Evolutionary conservation across 1,140 invertebrate genomes (phyloP).

Genomic region (Cyclargus thomasi): DNA sequence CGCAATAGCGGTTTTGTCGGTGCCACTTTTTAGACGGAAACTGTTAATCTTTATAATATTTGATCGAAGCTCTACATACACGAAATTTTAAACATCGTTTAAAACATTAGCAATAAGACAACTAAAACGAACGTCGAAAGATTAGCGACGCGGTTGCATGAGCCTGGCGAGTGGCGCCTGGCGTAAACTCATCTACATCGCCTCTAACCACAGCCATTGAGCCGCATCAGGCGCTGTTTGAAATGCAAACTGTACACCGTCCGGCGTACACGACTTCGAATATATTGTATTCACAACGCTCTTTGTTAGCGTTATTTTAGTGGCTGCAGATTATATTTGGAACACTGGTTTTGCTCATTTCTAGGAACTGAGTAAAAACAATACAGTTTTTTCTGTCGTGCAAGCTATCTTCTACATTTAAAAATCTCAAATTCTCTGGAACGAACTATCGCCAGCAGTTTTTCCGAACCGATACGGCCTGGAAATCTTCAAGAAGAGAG

Average conservation of each 20-base stretch:
- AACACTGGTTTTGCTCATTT: not conserved
- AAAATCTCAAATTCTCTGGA: too few relatives aligned
- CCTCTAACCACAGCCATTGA: conserved; percentile 35
- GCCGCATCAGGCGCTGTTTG: conserved; percentile 33
- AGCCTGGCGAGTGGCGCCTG: conserved; percentile 30
- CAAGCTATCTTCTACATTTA: too few relatives aligned
- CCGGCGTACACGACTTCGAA: not conserved
- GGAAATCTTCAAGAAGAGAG: too few relatives aligned
- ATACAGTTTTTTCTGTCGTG: too few relatives aligned
- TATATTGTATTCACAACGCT: conserved; percentile 10
- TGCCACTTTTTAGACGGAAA: too few relatives aligned
- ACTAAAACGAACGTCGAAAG: conserved; percentile 23
- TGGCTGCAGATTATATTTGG: not conserved
- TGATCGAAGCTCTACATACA: too few relatives aligned
- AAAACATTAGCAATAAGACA: conserved; percentile 18
- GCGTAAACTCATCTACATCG: conserved; percentile 38
- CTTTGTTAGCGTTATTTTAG: conserved; percentile 4
- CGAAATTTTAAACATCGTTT: conserved; percentile 10
- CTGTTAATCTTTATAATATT: too few relatives aligned
- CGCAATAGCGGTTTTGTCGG: too few relatives aligned
- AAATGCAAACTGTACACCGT: conserved; percentile 17
- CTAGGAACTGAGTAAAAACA: not conserved
- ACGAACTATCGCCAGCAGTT: too few relatives aligned
- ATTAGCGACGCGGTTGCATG: conserved; percentile 32
- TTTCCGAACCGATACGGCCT: too few relatives aligned